Percentiles rank a stretch among this genome's conserved stretches.
phyloP scores from a whole-genome alignment of 2,888 invertebrate species.

The Coenonympha glycerion region DNA sequence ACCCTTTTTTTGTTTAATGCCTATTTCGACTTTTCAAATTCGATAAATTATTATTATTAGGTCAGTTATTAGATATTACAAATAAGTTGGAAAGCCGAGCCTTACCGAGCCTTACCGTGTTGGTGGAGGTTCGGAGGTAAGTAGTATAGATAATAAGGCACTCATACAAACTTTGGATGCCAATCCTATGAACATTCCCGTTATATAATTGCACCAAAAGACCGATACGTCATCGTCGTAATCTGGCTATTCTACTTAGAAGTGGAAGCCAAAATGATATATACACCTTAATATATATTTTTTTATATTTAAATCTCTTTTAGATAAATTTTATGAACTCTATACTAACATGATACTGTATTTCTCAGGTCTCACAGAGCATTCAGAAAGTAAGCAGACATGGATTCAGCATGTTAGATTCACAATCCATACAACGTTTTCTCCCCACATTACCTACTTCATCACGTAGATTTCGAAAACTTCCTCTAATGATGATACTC shows the following conservation, averaged over 20 bases:
- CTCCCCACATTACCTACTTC: conserved; percentile 10
- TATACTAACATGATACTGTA: conserved; percentile 59
- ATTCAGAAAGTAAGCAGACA: conserved; percentile 71
- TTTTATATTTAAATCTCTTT: background rate
- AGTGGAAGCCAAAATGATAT: background rate
- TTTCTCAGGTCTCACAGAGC: conserved; percentile 73
- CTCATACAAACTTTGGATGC: too few relatives aligned
- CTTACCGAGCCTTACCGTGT: too few relatives aligned
- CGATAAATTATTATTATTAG: too few relatives aligned
- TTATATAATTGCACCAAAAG: too few relatives aligned
- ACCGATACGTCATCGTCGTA: too few relatives aligned
- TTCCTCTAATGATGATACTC: background rate
- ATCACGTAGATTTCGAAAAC: background rate
- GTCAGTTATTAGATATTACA: too few relatives aligned
- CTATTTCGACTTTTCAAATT: too few relatives aligned
- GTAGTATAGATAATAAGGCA: too few relatives aligned
- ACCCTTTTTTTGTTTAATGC: too few relatives aligned
- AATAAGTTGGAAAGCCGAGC: too few relatives aligned
- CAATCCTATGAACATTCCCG: too few relatives aligned
- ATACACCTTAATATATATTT: background rate
- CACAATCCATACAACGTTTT: conserved; percentile 19
- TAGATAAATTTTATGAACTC: conserved; percentile 1
- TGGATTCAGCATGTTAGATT: conserved; percentile 56
- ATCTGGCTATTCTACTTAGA: background rate
- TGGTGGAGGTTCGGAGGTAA: too few relatives aligned